Evolutionary conservation across 2,888 invertebrate species (phyloP), one percentile per base, ranked within the genome.

Genomic region (Herminia tarsipennalis): DNA sequence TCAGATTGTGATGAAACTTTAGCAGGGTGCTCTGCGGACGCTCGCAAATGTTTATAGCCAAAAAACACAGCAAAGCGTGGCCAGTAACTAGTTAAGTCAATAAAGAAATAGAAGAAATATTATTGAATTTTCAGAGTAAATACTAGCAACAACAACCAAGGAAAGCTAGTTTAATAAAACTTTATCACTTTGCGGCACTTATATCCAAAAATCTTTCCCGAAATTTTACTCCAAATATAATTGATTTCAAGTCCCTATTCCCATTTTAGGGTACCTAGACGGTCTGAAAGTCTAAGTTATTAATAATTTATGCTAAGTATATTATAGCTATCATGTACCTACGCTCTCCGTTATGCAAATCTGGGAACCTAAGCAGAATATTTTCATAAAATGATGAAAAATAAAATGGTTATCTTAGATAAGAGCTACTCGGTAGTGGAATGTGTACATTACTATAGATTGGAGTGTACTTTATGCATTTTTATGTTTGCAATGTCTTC

Each of bases 301-400:
- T 45, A 59, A 53, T 62, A 62, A 59, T 56, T 53, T 62, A 62
- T 62, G 59, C 37, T 53, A 62, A 62, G 56, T 33, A 50, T 62
- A 49, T 40, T 59, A 62, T 49, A 53, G 43, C 22, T 58, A 44
- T 55, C 43, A 33, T 14, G 14, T 43, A 42, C 9, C n/a, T 13
- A 30, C 18, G 22, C 14, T 49, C 52, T 56, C 36, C 16, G 55
- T 58, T 58, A 61, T 61, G 58, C 39, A 61, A 58, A 61, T 55
- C 5, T 28, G 8, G 24, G 18, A 17, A 32, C 20, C 6, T 14
- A 0, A 33, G 45, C 25, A 28, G 13, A 35, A 37, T 30, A 45
- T 29, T 42, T 35, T 40, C 41, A 32, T 38, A 41, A 39, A 41
- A 32, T 27, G 24, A 49, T 46, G 41, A 45, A 54, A 60, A 61